These are phyloP conservation scores for Ruditapes philippinarum DNA, from an alignment of 1,140 invertebrate genomes.

Conservation along the genomic window DNA sequence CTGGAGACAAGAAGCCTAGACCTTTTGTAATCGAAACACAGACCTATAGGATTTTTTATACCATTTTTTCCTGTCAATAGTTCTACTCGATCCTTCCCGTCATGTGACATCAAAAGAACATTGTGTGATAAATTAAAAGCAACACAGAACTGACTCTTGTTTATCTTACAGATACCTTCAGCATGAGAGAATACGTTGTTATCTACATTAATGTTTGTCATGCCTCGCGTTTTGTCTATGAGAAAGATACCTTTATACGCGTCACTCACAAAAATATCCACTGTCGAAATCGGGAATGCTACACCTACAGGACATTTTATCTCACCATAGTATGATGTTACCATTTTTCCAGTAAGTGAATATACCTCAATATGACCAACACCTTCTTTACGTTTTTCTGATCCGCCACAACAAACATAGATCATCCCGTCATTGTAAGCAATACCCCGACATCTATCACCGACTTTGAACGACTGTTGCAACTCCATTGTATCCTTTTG, in stretches of 20 bases:
- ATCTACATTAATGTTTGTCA: too few relatives aligned
- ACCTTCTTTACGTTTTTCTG: not conserved
- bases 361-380: not conserved
- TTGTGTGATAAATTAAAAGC: not conserved
- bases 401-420: constrained; percentile 2
- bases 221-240: not conserved
- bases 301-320: not conserved
- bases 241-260: not conserved
- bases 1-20: not conserved
- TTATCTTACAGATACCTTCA: too few relatives aligned
- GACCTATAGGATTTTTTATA: not conserved
- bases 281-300: not conserved
- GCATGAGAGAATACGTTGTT: too few relatives aligned
- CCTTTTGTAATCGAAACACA: not conserved
- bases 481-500: not conserved
- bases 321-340: not conserved
- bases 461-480: not conserved
- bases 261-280: not conserved
- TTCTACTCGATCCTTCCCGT: not conserved
- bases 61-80: not conserved
- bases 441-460: not conserved
- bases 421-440: not conserved
- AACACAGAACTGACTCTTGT: not conserved
- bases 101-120: not conserved
- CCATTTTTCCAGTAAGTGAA: not conserved